phyloP scores from a whole-genome alignment of 2,113 vertebrate genomes.

The Lasiurus cinereus region DNA sequence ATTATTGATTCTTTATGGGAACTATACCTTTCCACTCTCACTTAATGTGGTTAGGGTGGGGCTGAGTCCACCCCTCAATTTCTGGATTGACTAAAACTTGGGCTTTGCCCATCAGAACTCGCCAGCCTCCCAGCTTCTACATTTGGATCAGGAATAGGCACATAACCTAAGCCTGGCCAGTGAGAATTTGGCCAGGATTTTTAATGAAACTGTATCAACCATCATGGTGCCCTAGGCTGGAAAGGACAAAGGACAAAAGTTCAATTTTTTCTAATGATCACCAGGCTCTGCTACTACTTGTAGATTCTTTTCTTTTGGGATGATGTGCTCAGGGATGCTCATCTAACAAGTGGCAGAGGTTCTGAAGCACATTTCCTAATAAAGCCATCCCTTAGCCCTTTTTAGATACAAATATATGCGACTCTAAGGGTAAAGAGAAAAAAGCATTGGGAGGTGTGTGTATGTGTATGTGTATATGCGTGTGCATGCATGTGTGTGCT shows the following conservation, averaged over 20 bases:
- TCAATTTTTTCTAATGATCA: not conserved
- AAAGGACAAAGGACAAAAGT: not conserved
- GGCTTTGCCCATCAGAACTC: not conserved
- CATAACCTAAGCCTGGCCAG: not conserved
- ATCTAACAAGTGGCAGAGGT: not conserved
- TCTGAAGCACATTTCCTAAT: not conserved
- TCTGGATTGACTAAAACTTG: not conserved
- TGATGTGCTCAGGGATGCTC: not conserved
- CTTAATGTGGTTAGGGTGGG: not conserved
- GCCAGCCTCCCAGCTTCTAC: not conserved
- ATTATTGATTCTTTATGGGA: not conserved
- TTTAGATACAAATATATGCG: not conserved
- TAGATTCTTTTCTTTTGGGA: not conserved
- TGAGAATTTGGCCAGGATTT: not conserved
- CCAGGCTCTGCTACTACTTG: not conserved
- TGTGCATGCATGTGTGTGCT: not conserved
- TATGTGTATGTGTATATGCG: not conserved
- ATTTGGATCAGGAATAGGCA: not conserved
- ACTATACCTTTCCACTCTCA: not conserved
- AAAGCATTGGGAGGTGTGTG: not conserved
- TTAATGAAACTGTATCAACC: not conserved
- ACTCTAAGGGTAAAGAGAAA: not conserved
- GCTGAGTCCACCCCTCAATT: not conserved
- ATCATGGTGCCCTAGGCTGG: not conserved
- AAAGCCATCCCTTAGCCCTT: not conserved